Evolutionary conservation across 2,888 invertebrate species (phyloP), one percentile per base, ranked within the genome.

Genomic region (Drosophila conformis): DNA sequence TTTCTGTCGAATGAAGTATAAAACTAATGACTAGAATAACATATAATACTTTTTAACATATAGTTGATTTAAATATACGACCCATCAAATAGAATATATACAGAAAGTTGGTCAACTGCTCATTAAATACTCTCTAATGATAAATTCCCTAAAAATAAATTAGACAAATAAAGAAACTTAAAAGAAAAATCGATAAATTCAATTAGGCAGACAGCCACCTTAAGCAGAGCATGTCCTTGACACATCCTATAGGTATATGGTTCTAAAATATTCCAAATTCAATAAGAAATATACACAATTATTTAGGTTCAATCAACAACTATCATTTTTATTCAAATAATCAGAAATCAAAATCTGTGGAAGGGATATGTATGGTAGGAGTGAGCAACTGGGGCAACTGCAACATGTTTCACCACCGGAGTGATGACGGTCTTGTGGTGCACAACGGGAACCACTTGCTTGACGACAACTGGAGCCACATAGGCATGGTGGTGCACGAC

Each of bases 371-470:
- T 21, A 8, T 46, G 46, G 46, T 46, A 21, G 46, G 13, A 21
- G 15, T 46, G 46, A 0, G 21, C 13, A 21, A 46, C 46, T 21
- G 46, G 46, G 4, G 21, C 21, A 21, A 21, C 21, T 21, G 46
- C 46, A 46, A 46, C 21, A 46, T 46, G 46, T 21, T 46, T 46
- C 13, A 46, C 46, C 46, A 46, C 46, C 13, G 46, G 46, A 46
- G 46, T 46, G 15, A 46, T 21, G 21, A 46, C 1, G 21, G 46
- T 46, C 21, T 46, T 46, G 0, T 46, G 7, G 2, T 46, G 21
- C 13, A 46, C 46, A 21, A 46, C 46, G 21, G 46, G 46, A 13
- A 46, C 46, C 15, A 46, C 46, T 4, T 46, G 46, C 21, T 46
- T 46, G 7, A 46, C 46, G 13, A 46, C 46, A 13, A 46, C 46